phyloP scores from a whole-genome alignment of 2,797 vertebrate species.

The Aplochiton taeniatus region DNA sequence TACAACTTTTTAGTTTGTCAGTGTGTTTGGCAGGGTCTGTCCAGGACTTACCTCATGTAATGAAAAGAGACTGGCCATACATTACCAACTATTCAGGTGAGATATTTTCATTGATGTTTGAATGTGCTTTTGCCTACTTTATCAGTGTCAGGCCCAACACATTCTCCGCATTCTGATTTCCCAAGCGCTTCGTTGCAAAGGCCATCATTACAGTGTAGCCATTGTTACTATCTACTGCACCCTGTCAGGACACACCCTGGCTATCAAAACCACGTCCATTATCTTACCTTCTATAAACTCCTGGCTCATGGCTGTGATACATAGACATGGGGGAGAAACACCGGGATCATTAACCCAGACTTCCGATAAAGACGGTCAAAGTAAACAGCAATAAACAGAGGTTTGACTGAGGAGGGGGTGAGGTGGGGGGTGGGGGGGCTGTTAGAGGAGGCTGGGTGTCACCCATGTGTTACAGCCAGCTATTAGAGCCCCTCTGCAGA shows the following conservation, averaged over 20 bases:
- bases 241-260: constrained; percentile 8
- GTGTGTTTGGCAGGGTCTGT: constrained; percentile 28
- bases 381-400: background rate
- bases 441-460: constrained; percentile 27
- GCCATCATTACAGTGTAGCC: constrained; percentile 35
- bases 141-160: background rate
- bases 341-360: background rate
- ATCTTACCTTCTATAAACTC: background rate
- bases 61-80: constrained; percentile 37
- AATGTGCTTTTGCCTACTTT: constrained; percentile 13
- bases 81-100: background rate
- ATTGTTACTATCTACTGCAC: constrained; percentile 33
- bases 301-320: background rate
- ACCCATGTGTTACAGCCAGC: constrained; percentile 33
- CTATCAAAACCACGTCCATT: background rate
- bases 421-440: background rate
- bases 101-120: background rate
- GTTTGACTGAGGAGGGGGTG: background rate
- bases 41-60: constrained; percentile 19
- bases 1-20: constrained; percentile 27
- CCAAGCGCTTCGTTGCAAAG: constrained; percentile 18
- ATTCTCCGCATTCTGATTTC: constrained; percentile 46
- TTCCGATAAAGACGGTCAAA: background rate
- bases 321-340: background rate
- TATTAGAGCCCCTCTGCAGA: too few relatives aligned